A percentile compares a stretch with the other conserved stretches of the same genome.
These are phyloP conservation scores for Cepphus grylle DNA, from an alignment of 2,113 vertebrate species.

Conservation along the genomic window DNA sequence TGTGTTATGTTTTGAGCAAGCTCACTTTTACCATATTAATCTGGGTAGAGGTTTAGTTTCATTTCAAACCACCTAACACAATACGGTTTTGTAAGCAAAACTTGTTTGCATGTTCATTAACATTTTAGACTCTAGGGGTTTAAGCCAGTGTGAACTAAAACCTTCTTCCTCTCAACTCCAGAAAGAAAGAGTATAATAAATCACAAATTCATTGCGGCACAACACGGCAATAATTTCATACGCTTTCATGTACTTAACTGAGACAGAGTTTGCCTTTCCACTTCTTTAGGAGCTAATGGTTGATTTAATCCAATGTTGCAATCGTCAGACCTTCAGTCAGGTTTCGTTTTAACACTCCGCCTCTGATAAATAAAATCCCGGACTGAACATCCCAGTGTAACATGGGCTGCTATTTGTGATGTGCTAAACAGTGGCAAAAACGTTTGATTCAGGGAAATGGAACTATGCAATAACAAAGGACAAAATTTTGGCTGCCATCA, in stretches of 20 bases:
- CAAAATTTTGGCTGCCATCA: background rate
- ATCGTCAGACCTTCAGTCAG: background rate
- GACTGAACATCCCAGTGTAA: background rate
- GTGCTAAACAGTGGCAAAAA: background rate
- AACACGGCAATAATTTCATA: background rate
- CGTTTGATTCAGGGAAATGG: background rate
- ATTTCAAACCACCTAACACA: constrained; percentile 13
- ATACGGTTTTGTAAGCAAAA: constrained; percentile 19
- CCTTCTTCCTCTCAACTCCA: background rate
- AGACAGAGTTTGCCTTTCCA: background rate
- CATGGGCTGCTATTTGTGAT: background rate
- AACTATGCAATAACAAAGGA: background rate
- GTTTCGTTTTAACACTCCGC: background rate
- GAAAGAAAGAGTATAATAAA: background rate
- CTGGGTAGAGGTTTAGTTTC: background rate
- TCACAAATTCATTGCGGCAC: background rate
- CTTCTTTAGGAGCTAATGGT: constrained; percentile 7
- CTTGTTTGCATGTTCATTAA: background rate
- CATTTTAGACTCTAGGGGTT: background rate
- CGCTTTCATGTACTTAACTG: background rate
- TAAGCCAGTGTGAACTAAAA: constrained; percentile 6
- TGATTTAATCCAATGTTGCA: constrained; percentile 25
- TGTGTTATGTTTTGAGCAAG: constrained; percentile 24
- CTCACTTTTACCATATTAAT: constrained; percentile 24
- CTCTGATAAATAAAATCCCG: constrained; percentile 14